Percentiles rank a stretch among this genome's conserved stretches.
Evolutionary conservation across 2,888 invertebrate genomes (phyloP).

Genomic region (Drosophila mayaguana): DNA sequence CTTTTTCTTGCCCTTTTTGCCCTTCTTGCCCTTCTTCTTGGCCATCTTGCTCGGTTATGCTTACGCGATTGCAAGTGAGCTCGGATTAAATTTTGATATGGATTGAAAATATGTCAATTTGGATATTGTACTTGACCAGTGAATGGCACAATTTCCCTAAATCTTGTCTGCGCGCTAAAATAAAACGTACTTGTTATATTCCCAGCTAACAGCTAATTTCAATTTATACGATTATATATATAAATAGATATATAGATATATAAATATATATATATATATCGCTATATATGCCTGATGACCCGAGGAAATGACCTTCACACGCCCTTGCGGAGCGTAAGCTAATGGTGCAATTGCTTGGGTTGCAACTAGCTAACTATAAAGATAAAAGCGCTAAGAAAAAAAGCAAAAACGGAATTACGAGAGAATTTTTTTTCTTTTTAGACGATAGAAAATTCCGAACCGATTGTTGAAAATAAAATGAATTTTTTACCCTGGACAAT

Average conservation of each 20-base stretch:
- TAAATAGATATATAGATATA: background rate
- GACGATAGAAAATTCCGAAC: constrained; percentile 33
- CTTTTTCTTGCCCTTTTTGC: constrained; percentile 40
- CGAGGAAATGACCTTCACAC: background rate
- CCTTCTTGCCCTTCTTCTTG: constrained; percentile 51
- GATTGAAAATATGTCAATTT: constrained; percentile 58
- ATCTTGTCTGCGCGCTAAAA: constrained; percentile 79
- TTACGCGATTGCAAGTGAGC: constrained; percentile 28
- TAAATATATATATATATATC: background rate
- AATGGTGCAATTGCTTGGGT: constrained; percentile 5
- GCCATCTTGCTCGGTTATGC: constrained; percentile 35
- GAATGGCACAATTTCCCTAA: constrained; percentile 81
- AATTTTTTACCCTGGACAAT: constrained; percentile 42
- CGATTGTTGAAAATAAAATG: constrained; percentile 36
- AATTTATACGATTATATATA: background rate
- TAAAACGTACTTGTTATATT: background rate
- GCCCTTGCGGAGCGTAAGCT: background rate
- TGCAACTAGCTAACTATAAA: background rate
- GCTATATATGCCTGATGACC: background rate
- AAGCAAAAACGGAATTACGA: constrained; percentile 5
- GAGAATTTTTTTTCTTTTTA: constrained; percentile 26
- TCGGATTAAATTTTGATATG: constrained; percentile 44
- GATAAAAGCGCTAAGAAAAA: background rate
- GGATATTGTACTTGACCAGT: constrained; percentile 81
- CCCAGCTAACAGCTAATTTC: background rate